Evolutionary conservation across 2,113 vertebrate genomes (phyloP), one percentile per base, ranked within the genome.

Genomic region (Pseudorectes ferrugineus): DNA sequence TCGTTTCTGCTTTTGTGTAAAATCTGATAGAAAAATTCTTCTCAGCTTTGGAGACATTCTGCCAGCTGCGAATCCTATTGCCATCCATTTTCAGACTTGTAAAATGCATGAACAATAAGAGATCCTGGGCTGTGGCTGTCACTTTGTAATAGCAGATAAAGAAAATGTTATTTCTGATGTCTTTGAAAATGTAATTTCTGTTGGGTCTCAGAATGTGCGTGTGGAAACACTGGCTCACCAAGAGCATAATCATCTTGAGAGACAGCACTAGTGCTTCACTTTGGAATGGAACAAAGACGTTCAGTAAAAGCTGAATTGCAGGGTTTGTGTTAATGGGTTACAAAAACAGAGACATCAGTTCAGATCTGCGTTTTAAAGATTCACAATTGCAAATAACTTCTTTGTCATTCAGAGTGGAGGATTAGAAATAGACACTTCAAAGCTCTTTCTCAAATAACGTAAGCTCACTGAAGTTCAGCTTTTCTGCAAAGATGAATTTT

Each of bases 341-440:
- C 33, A 58, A 67, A 92, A 93, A 29, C 14, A 36, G 81, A 89
- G 25, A 7, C 57, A 66, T 88, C 35, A 10, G 24, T 83, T 91
- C 81, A 58, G 49, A 94, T 76, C 71, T 71, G 28, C 29, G 2
- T 80, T 90, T 90, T 92, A 77, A 90, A 86, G 33, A 71, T 88
- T 86, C 72, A 61, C 45, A 61, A 8, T 90, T 85, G 73, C 90
- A 84, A 83, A 67, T 92, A 71, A 55, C 33, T 75, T 78, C 45
- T 76, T 93, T 93, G 63, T 93, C 88, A 65, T 63, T 89, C 72
- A 77, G 55, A 58, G 43, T 17, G 75, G 57, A 88, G 75, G 72
- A 40, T 88, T 93, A 81, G 75, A 90, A 91, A 63, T 33, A 92
- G 85, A 81, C 65, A 23, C 76, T 94, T 95, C 91, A 86, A 90